phyloP scores from a whole-genome alignment of 2,797 vertebrate genomes.

The Delichon dasypus region DNA sequence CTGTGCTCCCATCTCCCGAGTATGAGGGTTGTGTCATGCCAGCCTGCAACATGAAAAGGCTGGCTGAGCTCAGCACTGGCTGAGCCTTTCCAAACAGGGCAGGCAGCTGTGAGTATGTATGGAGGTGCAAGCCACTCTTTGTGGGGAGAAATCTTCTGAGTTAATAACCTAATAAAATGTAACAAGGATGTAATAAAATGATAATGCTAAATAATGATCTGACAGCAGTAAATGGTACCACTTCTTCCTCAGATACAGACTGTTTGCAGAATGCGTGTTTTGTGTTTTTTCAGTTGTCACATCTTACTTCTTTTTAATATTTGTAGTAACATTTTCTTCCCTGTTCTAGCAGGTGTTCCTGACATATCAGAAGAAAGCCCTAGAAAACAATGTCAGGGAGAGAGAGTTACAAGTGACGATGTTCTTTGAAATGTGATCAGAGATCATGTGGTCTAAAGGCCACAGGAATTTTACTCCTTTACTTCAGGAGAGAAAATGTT shows the following conservation, averaged over 20 bases:
- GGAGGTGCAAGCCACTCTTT: fast-evolving
- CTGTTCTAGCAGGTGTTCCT: background rate
- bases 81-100: background rate
- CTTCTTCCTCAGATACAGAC: background rate
- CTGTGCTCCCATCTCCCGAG: fast-evolving
- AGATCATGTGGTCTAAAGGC: background rate
- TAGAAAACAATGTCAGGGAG: background rate
- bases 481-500: background rate
- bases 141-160: background rate
- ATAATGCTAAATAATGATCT: background rate
- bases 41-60: background rate
- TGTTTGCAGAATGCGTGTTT: background rate
- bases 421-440: background rate
- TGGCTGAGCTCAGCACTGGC: background rate
- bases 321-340: background rate
- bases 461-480: background rate
- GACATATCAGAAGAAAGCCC: background rate
- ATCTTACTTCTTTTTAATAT: background rate
- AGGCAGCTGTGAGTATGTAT: background rate
- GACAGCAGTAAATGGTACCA: background rate
- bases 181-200: background rate
- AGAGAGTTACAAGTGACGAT: background rate
- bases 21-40: background rate
- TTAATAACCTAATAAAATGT: background rate
- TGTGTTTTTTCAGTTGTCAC: background rate